Evolutionary conservation across 1,140 invertebrate genomes (phyloP).

Genomic region (Meteorus sp.): DNA sequence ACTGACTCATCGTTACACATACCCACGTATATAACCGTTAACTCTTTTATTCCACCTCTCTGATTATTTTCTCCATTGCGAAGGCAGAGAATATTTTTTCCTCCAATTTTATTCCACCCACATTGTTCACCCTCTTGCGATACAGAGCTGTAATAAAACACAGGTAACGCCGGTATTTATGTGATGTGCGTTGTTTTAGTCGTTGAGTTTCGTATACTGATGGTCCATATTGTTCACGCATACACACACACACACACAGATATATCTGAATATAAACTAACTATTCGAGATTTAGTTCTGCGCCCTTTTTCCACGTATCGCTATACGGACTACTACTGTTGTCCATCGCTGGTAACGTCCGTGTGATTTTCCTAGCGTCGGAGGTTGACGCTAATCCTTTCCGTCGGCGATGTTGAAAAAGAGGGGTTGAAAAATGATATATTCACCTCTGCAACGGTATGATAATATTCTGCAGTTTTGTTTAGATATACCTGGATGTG

Average conservation of each 20-base stretch:
- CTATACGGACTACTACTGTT: neutral
- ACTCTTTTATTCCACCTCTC: too few relatives aligned
- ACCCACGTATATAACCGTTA: too few relatives aligned
- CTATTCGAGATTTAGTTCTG: neutral
- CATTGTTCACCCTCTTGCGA: neutral
- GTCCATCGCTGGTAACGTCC: neutral
- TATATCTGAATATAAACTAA: too few relatives aligned
- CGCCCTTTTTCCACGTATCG: neutral
- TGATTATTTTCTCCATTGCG: too few relatives aligned
- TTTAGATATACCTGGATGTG: neutral
- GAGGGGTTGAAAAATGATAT: constrained; percentile 14
- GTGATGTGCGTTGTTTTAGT: constrained; percentile 40
- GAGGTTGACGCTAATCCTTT: constrained; percentile 28
- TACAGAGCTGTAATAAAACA: constrained; percentile 50
- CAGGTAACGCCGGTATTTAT: constrained; percentile 58
- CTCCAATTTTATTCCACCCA: neutral
- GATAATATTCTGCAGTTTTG: constrained; percentile 18
- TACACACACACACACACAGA: too few relatives aligned
- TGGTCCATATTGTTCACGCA: too few relatives aligned
- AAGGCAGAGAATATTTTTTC: too few relatives aligned
- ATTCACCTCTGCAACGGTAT: constrained; percentile 14
- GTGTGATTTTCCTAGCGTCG: constrained; percentile 10
- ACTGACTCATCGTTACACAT: too few relatives aligned
- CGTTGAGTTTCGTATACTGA: too few relatives aligned
- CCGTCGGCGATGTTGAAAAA: constrained; percentile 11